Conservation (phyloP, 37 sponge, comb jelly and placozoan genomes). For the Lycopodina hypogea region DNA sequence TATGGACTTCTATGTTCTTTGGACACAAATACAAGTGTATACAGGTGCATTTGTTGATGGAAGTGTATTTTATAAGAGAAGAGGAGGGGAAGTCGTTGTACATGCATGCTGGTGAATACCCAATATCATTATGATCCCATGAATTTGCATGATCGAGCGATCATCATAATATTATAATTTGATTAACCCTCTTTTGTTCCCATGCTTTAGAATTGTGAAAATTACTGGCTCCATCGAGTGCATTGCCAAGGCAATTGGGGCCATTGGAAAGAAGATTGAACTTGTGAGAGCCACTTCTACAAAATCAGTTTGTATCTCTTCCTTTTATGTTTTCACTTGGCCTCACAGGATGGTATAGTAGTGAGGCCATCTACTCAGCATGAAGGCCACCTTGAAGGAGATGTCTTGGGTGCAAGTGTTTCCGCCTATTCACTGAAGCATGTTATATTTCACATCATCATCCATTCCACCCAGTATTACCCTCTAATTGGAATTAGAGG, state of each 20-base stretch:
- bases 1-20: too few species aligned
- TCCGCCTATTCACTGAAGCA: not conserved
- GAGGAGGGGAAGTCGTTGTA: too few species aligned
- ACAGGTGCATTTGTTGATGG: too few species aligned
- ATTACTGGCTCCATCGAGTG: constrained; percentile 58
- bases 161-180: too few species aligned
- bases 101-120: too few species aligned
- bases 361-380: not conserved
- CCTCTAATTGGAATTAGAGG: constrained; percentile 91
- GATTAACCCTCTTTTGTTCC: too few species aligned
- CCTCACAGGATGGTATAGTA: constrained; percentile 8
- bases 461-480: constrained; percentile 91
- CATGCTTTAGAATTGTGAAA: constrained; percentile 58
- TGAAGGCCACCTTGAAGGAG: constrained; percentile 1
- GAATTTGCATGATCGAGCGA: too few species aligned
- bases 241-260: constrained; percentile 65
- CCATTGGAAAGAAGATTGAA: constrained; percentile 74
- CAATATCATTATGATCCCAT: too few species aligned
- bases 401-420: not conserved
- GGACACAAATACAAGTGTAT: too few species aligned
- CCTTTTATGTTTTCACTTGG: too few species aligned
- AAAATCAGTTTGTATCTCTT: too few species aligned
- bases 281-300: constrained; percentile 27
- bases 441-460: constrained; percentile 64
- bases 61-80: too few species aligned